These are phyloP conservation scores for Blastomussa wellsi DNA, from an alignment of 92 coral and sea anemone genomes.

Conservation along the genomic window DNA sequence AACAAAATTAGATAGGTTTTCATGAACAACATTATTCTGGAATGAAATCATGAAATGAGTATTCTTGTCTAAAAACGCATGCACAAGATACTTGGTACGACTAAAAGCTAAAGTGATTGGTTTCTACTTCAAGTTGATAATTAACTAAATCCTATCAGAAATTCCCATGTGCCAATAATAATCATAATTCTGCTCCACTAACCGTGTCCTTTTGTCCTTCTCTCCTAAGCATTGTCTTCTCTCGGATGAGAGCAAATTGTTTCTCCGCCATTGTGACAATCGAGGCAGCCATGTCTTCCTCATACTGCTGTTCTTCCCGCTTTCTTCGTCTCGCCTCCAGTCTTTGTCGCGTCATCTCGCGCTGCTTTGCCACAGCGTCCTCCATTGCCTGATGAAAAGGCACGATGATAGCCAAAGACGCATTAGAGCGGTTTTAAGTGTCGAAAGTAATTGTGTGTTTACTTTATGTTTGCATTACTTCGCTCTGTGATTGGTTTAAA, in stretches of 20 bases:
- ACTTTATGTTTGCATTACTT: too few species aligned
- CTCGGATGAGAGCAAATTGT: slow-evolving; percentile 90
- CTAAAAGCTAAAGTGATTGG: too few species aligned
- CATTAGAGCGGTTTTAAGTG: too few species aligned
- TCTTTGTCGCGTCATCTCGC: slow-evolving; percentile 77
- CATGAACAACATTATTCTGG: not conserved
- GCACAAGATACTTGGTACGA: too few species aligned
- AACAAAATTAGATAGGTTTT: not conserved
- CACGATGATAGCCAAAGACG: not conserved
- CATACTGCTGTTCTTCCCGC: slow-evolving; percentile 94
- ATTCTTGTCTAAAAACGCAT: too few species aligned
- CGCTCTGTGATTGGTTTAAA: too few species aligned
- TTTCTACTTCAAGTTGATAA: too few species aligned
- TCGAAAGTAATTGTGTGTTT: too few species aligned
- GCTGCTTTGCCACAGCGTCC: slow-evolving; percentile 80
- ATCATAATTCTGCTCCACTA: not conserved
- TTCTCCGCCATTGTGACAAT: slow-evolving; percentile 96
- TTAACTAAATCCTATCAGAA: not conserved
- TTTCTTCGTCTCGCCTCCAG: slow-evolving; percentile 86
- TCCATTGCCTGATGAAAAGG: slow-evolving; percentile 69
- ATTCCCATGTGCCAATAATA: not conserved
- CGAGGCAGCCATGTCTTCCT: slow-evolving; percentile 93
- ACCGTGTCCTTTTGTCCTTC: slow-evolving; percentile 79
- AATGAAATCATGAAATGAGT: not conserved
- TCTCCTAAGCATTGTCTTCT: slow-evolving; percentile 88